Conservation (phyloP, 1,140 invertebrate genomes). For the Hydropsyche tenuis region DNA sequence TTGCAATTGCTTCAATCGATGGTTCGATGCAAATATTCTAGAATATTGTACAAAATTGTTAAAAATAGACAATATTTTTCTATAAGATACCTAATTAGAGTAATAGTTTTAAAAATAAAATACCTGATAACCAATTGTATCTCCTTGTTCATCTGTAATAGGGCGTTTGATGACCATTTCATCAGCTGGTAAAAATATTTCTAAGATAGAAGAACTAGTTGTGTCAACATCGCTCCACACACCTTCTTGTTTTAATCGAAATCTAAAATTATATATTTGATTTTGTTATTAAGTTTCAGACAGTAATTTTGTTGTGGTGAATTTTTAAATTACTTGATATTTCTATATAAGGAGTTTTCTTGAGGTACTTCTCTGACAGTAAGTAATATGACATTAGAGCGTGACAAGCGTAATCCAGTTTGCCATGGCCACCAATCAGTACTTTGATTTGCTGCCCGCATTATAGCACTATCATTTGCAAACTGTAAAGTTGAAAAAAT, state of each 20-base stretch:
- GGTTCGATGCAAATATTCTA: slow-evolving; percentile 73
- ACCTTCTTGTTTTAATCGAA: slow-evolving; percentile 80
- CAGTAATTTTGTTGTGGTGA: not conserved
- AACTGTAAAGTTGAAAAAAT: slow-evolving; percentile 54
- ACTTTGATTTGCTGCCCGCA: slow-evolving; percentile 69
- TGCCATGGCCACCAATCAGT: slow-evolving; percentile 97
- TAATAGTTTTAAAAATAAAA: slow-evolving; percentile 49
- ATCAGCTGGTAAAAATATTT: slow-evolving; percentile 85
- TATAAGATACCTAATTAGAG: not conserved
- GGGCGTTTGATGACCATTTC: slow-evolving; percentile 74
- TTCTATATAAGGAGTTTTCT: slow-evolving; percentile 57
- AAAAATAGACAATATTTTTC: too few species aligned
- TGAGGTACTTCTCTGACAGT: slow-evolving; percentile 82
- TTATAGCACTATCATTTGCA: slow-evolving; percentile 69
- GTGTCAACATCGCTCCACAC: slow-evolving; percentile 85
- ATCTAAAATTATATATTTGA: slow-evolving; percentile 57
- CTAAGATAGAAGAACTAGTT: slow-evolving; percentile 82
- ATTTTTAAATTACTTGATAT: slow-evolving; percentile 52
- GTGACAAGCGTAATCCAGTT: slow-evolving; percentile 87
- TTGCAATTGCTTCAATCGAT: slow-evolving; percentile 79
- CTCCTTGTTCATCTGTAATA: slow-evolving; percentile 60
- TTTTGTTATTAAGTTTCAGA: not conserved
- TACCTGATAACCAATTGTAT: slow-evolving; percentile 70
- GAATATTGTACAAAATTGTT: too few species aligned
- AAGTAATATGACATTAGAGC: slow-evolving; percentile 81